Evolutionary conservation across 2,888 invertebrate genomes (phyloP).

Genomic region (Drosophila nigritarsus): DNA sequence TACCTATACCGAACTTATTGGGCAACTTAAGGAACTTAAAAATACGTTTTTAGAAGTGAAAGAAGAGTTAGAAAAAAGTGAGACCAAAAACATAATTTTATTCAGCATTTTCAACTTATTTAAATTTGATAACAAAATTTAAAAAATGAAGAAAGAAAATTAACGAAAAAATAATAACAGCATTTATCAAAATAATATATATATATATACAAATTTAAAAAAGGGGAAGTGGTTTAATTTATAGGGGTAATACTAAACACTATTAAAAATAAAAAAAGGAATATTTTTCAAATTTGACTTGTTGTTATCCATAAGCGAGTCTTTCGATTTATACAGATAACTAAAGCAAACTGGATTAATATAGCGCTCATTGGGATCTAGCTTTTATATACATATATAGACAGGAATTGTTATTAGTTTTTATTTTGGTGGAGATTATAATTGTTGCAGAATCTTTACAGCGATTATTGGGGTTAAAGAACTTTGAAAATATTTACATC

Average conservation of each 20-base stretch:
- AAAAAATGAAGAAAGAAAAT: neutral
- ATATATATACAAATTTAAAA: neutral
- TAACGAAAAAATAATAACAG: neutral
- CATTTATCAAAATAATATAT: no score
- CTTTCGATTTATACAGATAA: neutral
- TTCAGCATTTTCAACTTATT: neutral
- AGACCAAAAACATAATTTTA: neutral
- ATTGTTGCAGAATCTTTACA: conserved; percentile 19
- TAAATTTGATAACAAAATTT: neutral
- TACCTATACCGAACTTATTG: conserved; percentile 3
- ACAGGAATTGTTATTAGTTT: neutral
- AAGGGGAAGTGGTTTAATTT: neutral
- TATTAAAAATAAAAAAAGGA: neutral
- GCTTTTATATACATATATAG: neutral
- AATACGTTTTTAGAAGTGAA: neutral
- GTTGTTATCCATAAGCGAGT: neutral
- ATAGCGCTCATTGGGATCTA: neutral
- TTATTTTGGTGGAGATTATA: neutral
- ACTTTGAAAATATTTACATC: conserved; percentile 1
- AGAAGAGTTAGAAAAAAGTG: neutral
- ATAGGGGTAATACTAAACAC: no score
- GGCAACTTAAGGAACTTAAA: neutral
- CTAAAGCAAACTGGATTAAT: neutral
- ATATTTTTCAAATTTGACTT: neutral
- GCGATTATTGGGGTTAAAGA: neutral